Base-by-base conservation (phyloP, 1,140 invertebrate species). In the Drosophila pruinosa region DNA sequence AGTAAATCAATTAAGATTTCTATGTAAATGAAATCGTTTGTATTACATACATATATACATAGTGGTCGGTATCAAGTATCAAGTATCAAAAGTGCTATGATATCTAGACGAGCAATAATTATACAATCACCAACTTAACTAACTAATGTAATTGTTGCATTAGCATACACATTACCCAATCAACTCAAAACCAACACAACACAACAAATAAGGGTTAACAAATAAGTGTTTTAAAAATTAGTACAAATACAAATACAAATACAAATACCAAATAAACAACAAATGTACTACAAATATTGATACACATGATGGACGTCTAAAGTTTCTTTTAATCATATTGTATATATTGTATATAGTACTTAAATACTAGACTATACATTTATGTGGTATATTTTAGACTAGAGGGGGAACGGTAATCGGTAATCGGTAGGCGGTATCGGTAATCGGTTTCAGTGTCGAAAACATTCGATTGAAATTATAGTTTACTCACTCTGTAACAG, bases 401-500 rank as follows among this genome's bases (percentile, higher is more conserved):
- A 7, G 12, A 5, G n/a, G 43, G 43, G 31, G 10, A 10, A n/a
- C 26, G 26, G 26, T 28, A 28, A 38, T 48, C 34, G 6, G 36
- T 14, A 2, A n/a, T 39, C 38, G 38, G 38, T 39, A n/a, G n/a
- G 3, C 31, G 43, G 7, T 24, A 8, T 14, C 19, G 43, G 10
- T 45, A n/a, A 17, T 45, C 4, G 15, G 21, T 47, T 14, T 5
- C 10, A 8, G 41, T 22, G 8, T 12, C 41, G 19, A 19, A 26
- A 26, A 26, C 21, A 15, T 14, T 47, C 22, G 22, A 24, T 50
- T 47, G 19, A 47, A 24, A 50, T 53, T 53, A 63, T 64, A 52
- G 53, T 67, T 72, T 72, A 72, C 70, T 72, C 70, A 72, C 70
- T 72, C 56, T 54, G 70, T 72, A 31, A 54, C 56, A 56, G 53